A percentile compares a stretch with the other conserved stretches of the same genome.
These are phyloP conservation scores for Adelosebastes latens DNA, from an alignment of 2,797 vertebrate genomes.

Conservation along the genomic window DNA sequence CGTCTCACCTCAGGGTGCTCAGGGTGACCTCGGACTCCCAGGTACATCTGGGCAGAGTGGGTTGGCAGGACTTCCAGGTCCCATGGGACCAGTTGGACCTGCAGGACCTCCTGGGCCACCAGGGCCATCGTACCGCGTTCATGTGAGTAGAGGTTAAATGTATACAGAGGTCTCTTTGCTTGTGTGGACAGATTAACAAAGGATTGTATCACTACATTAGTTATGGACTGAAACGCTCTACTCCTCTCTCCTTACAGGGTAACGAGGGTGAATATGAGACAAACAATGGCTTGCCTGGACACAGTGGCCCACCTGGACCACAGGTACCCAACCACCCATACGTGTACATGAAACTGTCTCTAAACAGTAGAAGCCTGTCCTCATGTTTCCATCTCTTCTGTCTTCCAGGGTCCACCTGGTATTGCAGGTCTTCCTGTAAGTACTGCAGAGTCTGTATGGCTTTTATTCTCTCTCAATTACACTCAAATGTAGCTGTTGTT, in stretches of 20 bases:
- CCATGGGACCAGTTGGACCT: slow-evolving; percentile 88
- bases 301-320: slow-evolving; percentile 77
- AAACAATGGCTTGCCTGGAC: slow-evolving; percentile 52
- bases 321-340: slow-evolving; percentile 78
- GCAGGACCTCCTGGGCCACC: slow-evolving; percentile 84
- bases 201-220: not conserved
- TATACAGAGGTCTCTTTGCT: no score
- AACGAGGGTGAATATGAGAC: slow-evolving; percentile 79
- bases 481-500: not conserved
- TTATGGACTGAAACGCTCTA: not conserved
- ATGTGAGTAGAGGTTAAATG: slow-evolving; percentile 81
- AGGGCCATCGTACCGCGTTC: slow-evolving; percentile 72
- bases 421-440: slow-evolving; percentile 82
- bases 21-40: slow-evolving; percentile 79
- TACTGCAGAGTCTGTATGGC: not conserved
- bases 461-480: not conserved
- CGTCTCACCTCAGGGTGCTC: slow-evolving; percentile 66
- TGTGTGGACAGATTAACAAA: not conserved
- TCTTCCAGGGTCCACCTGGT: slow-evolving; percentile 84
- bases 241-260: slow-evolving; percentile 56
- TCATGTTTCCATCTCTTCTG: slow-evolving; percentile 7
- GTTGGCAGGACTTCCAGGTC: slow-evolving; percentile 87
- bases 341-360: not conserved
- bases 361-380: not conserved
- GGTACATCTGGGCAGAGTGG: slow-evolving; percentile 84